Percentiles rank a stretch among this genome's conserved stretches.
Evolutionary conservation across 2,888 invertebrate genomes (phyloP).

Genomic region (Trissoscelio sp.): DNA sequence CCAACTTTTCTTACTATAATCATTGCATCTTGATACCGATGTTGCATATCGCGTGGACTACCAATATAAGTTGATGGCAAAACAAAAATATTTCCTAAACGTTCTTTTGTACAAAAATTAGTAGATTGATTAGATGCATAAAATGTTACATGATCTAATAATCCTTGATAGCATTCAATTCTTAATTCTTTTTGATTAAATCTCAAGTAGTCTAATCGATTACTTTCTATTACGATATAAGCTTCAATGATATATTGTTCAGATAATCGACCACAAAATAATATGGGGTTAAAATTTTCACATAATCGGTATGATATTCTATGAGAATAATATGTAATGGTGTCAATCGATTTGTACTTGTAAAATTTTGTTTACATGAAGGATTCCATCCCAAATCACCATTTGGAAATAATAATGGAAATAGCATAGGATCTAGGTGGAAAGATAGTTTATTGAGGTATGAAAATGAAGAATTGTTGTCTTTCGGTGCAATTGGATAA

Average conservation of each 20-base stretch:
- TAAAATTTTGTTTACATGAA: conserved; percentile 5
- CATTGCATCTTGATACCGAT: conserved; percentile 1
- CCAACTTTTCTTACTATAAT: background rate
- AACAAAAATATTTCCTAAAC: conserved; percentile 13
- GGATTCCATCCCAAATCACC: conserved; percentile 4
- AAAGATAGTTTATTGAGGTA: conserved; percentile 1
- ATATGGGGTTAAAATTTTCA: conserved; percentile 12
- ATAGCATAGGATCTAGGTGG: background rate
- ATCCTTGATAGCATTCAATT: conserved; percentile 21
- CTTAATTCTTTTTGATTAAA: conserved; percentile 15
- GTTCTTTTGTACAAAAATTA: background rate
- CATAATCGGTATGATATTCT: background rate
- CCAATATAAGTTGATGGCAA: conserved; percentile 11
- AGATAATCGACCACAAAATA: conserved; percentile 16
- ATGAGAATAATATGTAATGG: conserved; percentile 12
- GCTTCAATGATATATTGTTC: conserved; percentile 31
- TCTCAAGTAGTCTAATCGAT: conserved; percentile 11
- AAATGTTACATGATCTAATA: conserved; percentile 14
- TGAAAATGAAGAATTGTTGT: background rate
- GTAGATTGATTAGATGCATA: conserved; percentile 4
- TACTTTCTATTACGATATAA: conserved; percentile 14
- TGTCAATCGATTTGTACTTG: background rate
- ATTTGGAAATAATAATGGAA: background rate
- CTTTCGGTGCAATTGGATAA: background rate
- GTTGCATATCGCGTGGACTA: conserved; percentile 9